A percentile compares a stretch with the other conserved stretches of the same genome.
These are phyloP conservation scores for Vulpes ferrilata DNA, from an alignment of 2,113 vertebrate genomes.

Conservation along the genomic window DNA sequence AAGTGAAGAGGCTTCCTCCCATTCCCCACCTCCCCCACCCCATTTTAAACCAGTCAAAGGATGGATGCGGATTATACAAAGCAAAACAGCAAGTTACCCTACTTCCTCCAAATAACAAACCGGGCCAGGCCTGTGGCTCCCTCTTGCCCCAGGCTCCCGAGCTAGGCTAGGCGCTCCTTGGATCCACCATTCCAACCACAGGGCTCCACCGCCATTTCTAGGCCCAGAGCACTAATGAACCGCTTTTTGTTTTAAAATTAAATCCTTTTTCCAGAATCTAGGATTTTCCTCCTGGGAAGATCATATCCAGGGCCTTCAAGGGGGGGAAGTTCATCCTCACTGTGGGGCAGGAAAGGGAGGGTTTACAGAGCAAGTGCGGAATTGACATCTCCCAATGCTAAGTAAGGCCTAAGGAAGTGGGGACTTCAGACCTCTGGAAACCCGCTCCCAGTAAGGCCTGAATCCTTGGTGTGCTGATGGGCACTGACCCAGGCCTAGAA, in stretches of 20 bases:
- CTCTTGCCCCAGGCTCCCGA: background rate
- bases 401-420: background rate
- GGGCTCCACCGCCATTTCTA: background rate
- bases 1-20: background rate
- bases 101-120: constrained; percentile 72
- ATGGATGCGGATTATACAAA: constrained; percentile 70
- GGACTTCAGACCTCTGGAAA: constrained; percentile 13
- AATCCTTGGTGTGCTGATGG: background rate
- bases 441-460: background rate
- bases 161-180: background rate
- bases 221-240: background rate
- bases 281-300: background rate
- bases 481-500: background rate
- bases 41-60: constrained; percentile 65
- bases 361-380: no score
- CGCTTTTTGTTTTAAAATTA: background rate
- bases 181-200: background rate
- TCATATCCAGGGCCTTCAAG: background rate
- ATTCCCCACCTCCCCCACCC: background rate
- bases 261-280: background rate
- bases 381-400: background rate
- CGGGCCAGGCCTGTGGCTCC: background rate
- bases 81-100: constrained; percentile 70
- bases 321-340: no score
- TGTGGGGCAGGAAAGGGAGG: no score